Base-by-base conservation (phyloP, 2,888 invertebrate species). In the Hirtodrosophila cameraria region DNA sequence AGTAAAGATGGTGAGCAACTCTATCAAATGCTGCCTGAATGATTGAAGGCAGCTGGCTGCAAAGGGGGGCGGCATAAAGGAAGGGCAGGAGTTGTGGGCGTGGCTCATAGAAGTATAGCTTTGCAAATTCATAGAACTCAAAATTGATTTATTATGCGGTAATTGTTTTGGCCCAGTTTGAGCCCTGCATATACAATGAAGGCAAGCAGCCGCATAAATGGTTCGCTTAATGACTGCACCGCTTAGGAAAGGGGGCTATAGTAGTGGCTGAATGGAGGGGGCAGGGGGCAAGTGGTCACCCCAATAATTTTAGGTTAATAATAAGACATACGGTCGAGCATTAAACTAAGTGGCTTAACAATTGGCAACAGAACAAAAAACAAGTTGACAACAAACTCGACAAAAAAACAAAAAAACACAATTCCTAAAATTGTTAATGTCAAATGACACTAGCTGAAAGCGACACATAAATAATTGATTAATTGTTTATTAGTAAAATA, bases 131-230 rank as follows among this genome's bases (percentile, higher is more conserved):
- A 75, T 78, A 68, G 71, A 74, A 70, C 84, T 81, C 81, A 65
- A 79, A 86, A 79, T 88, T 87, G 86, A 88, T 87, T 87, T 87
- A 88, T 87, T 87, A 88, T 87, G 87, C 87, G 77, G 86, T 88
- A 87, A 87, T 87, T 88, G 88, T 86, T 87, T 84, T 88, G 88
- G 75, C 80, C 86, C 76, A 85, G 81, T 81, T 87, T 54, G 62
- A 53, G 69, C 36, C 58, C 65, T 75, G 80, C 72, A 85, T 82
- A 75, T 57, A 49, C 55, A 77, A 82, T 82, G 62, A 70, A 59
- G 43, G 15, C 35, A 42, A 63, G 55, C 58, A 46, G 42, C 59
- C 66, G 75, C 59, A 72, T 73, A 72, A 73, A 72, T 61, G 71
- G 39, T 42, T 35, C 48, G 46, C 73, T 52, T 71, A 71, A 71